Conservation (phyloP, 1,140 invertebrate species). For the Euura saliciscinereae region DNA sequence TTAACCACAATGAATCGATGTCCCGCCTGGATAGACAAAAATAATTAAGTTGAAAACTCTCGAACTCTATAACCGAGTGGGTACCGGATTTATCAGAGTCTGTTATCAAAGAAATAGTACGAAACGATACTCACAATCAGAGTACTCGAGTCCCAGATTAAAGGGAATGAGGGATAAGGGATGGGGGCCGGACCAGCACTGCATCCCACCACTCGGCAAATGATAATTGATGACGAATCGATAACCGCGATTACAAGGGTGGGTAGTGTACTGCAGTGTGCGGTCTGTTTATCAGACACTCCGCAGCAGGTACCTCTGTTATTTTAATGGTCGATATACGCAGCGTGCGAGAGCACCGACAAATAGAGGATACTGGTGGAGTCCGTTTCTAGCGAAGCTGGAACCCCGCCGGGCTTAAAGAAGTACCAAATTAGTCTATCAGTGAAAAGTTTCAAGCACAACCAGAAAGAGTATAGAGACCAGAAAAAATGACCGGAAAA, state of each 20-base stretch:
- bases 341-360: no score
- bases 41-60: neutral
- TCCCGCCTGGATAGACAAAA: neutral
- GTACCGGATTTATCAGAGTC: neutral
- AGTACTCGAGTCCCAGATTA: neutral
- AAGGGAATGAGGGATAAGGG: neutral
- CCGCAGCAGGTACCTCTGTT: neutral
- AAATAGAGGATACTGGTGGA: no score
- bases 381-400: no score
- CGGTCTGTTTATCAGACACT: constrained; percentile 4
- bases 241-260: neutral
- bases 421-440: no score
- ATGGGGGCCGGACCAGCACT: neutral
- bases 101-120: neutral
- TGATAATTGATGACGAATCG: neutral
- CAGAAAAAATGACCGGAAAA: no score
- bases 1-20: no score
- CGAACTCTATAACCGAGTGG: no score
- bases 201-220: neutral
- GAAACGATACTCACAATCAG: neutral
- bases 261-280: neutral
- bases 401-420: no score
- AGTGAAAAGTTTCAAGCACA: no score
- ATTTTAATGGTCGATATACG: no score
- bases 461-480: no score